A percentile compares a stretch with the other conserved stretches of the same genome.
Conservation (phyloP, 30 jellyfish, hydroid and myxozoan species). For the Rhopilema esculentum region DNA sequence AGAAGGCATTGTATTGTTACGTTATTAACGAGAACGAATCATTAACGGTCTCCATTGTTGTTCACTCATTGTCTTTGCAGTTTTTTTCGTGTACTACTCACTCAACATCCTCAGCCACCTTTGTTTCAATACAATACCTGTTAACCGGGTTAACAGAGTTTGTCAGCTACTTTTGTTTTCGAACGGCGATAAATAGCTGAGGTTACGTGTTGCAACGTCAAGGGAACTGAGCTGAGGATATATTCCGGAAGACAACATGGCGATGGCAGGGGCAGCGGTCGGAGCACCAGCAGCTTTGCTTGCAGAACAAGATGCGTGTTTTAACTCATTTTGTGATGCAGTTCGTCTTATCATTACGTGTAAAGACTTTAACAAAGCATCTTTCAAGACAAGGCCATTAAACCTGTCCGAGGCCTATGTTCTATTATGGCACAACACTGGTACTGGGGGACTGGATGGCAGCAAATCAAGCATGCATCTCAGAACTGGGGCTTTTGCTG, state of each 20-base stretch:
- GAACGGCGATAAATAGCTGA: not conserved
- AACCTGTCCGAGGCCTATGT: slow-evolving; percentile 80
- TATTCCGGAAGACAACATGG: slow-evolving; percentile 16
- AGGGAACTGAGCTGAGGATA: too few relatives aligned
- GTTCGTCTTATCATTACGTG: slow-evolving; percentile 67
- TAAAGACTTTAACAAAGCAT: slow-evolving; percentile 63
- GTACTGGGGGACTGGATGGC: slow-evolving; percentile 80
- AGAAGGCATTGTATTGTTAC: not conserved
- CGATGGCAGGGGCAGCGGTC: slow-evolving; percentile 46
- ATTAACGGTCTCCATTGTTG: too few relatives aligned
- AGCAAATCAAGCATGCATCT: slow-evolving; percentile 75
- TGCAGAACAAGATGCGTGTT: slow-evolving; percentile 82
- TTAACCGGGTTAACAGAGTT: not conserved
- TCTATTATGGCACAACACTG: slow-evolving; percentile 77
- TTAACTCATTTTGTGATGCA: slow-evolving; percentile 74
- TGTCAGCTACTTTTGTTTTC: not conserved
- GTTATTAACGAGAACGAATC: not conserved
- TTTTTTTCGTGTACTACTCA: too few relatives aligned
- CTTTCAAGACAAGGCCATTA: slow-evolving; percentile 56
- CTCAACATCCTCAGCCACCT: too few relatives aligned
- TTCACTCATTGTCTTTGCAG: not conserved
- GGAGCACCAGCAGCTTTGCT: slow-evolving; percentile 77
- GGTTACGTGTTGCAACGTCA: not conserved
- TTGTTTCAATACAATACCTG: too few relatives aligned
- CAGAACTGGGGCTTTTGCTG: slow-evolving; percentile 90